Conservation (phyloP, 2,113 vertebrate species). For the Cololabis saira region DNA sequence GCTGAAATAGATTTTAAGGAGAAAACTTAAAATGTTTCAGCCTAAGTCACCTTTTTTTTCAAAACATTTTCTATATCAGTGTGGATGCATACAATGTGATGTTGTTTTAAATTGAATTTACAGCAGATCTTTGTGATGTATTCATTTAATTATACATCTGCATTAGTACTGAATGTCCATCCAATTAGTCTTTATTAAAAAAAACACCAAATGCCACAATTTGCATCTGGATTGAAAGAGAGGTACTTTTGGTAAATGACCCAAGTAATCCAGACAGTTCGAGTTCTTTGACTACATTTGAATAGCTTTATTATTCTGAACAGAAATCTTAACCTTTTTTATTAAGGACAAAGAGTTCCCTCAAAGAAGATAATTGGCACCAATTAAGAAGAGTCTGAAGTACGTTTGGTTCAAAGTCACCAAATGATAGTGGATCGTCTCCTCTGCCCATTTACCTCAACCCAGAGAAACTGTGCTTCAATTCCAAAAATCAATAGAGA, state of each 20-base stretch:
- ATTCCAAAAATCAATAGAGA: conserved; percentile 41
- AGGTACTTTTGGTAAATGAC: conserved; percentile 15
- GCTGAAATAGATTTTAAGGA: too few species aligned
- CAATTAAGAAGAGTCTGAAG: conserved; percentile 63
- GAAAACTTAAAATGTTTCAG: too few species aligned
- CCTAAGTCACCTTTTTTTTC: too few species aligned
- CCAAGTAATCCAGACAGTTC: conserved; percentile 12
- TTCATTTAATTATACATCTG: background rate
- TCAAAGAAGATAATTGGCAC: conserved; percentile 67
- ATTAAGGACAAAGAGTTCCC: conserved; percentile 41
- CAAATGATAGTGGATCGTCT: conserved; percentile 39
- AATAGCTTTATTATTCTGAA: conserved; percentile 56
- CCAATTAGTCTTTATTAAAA: conserved; percentile 30
- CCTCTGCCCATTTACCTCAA: conserved; percentile 41
- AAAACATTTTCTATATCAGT: too few species aligned
- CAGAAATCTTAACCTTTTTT: conserved; percentile 69
- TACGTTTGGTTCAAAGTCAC: conserved; percentile 56
- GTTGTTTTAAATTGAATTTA: background rate
- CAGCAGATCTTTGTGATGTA: background rate
- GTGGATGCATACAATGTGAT: too few species aligned
- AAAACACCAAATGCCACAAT: conserved; percentile 17
- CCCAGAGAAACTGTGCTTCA: conserved; percentile 40
- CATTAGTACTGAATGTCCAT: conserved; percentile 1
- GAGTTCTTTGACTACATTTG: conserved; percentile 30
- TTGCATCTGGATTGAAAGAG: conserved; percentile 11